Base-by-base conservation (phyloP, 2,888 invertebrate genomes). In the Helleia helle region DNA sequence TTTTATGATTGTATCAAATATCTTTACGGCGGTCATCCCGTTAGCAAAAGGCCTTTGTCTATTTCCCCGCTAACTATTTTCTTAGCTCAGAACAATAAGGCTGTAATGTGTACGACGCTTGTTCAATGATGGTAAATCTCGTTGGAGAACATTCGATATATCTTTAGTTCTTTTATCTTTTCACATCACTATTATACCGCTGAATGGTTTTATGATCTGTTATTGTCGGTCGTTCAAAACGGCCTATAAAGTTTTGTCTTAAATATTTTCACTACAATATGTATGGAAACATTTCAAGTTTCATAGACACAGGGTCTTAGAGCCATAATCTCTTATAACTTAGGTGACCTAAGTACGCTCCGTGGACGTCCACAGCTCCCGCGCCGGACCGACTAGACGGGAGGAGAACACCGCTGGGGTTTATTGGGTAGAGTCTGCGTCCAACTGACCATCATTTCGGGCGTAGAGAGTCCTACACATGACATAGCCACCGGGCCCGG, bases 21-120 rank as follows among this genome's bases (percentile, higher is more conserved):
- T 51, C 56, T 60, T 59, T 58, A 62, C 55, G 56, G 51, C 48
- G 51, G 47, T 31, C 54, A 51, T 53, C 43, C 56, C 57, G 58
- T 59, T 59, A 56, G 41, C 34, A 22, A 34, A 25, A 28, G 30
- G 42, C 43, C 38, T 50, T 58, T 59, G 58, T 58, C 43, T 49
- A 36, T 34, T 26, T 31, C 30, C 37, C 56, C 55, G 47, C 56
- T 52, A 51, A 53, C 48, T 47, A 44, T 51, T 54, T 49, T 48
- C 42, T 42, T 28, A 46, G 31, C 38, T 36, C 41, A 44, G 42
- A 42, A 47, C 43, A 40, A 43, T 42, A 18, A 9, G 18, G 7
- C 41, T 29, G 44, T 43, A 52, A 50, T 43, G 47, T 50, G 44
- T 41, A 34, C 34, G 43, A 44, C 41, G 42, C 41, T 38, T 38